Conservation (phyloP, 2,888 invertebrate species). For the Exephanes ischioxanthus region DNA sequence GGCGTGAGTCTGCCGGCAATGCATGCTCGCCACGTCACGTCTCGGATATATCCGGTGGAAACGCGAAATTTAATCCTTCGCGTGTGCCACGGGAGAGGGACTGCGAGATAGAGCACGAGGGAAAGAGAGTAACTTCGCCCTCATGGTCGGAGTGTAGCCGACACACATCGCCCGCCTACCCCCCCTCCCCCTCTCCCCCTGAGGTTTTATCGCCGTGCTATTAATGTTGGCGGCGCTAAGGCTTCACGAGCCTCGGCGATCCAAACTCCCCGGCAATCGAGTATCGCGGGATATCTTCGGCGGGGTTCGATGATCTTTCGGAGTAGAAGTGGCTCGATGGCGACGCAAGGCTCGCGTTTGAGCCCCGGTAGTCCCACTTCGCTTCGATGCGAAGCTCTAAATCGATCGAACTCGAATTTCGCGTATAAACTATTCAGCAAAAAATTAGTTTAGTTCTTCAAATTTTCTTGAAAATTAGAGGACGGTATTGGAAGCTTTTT, state of each 20-base stretch:
- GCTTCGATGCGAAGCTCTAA: slow-evolving; percentile 30
- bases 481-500: too few relatives aligned
- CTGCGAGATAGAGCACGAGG: background rate
- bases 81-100: background rate
- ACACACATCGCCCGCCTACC: slow-evolving; percentile 10
- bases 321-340: slow-evolving; percentile 15
- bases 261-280: slow-evolving; percentile 30
- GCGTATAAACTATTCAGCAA: background rate
- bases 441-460: background rate
- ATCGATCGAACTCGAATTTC: slow-evolving; percentile 11
- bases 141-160: slow-evolving; percentile 29
- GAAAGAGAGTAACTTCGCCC: slow-evolving; percentile 29
- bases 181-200: background rate
- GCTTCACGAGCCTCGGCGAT: slow-evolving; percentile 58
- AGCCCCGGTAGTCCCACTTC: slow-evolving; percentile 20
- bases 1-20: slow-evolving; percentile 35
- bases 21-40: slow-evolving; percentile 63
- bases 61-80: slow-evolving; percentile 65
- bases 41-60: slow-evolving; percentile 64
- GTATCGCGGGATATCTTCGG: slow-evolving; percentile 14
- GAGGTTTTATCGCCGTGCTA: slow-evolving; percentile 63
- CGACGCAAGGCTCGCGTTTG: background rate
- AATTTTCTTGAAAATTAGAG: too few relatives aligned
- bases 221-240: slow-evolving; percentile 60
- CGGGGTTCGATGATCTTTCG: slow-evolving; percentile 16